phyloP scores from a whole-genome alignment of 2,797 vertebrate species.

The Sarcoramphus papa region DNA sequence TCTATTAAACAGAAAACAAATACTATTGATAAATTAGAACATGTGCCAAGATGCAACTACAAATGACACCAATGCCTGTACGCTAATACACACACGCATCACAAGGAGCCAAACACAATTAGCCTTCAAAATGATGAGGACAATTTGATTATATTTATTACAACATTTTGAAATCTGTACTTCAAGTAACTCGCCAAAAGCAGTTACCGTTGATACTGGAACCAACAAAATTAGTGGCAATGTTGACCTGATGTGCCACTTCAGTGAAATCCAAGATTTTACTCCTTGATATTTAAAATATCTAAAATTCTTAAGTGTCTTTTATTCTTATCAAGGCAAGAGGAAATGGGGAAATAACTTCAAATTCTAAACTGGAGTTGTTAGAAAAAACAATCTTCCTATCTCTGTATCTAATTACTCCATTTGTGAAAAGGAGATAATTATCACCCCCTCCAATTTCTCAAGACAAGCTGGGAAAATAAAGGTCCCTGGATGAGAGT shows the following conservation, averaged over 20 bases:
- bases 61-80: background rate
- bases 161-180: background rate
- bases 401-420: background rate
- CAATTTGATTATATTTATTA: background rate
- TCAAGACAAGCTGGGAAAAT: background rate
- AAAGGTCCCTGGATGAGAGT: background rate
- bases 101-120: background rate
- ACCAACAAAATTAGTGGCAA: background rate
- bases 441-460: background rate
- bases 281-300: background rate
- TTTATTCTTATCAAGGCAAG: background rate
- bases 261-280: background rate
- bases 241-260: background rate
- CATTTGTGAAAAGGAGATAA: background rate
- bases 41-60: background rate
- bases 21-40: background rate
- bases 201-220: background rate
- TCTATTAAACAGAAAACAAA: conserved; percentile 74
- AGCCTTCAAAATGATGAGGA: background rate
- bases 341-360: background rate
- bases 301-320: background rate
- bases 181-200: background rate
- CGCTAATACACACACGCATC: background rate
- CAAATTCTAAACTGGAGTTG: background rate
- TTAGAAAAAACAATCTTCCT: background rate